Evolutionary conservation across 2,888 invertebrate species (phyloP).

Genomic region (Uloborus plumipes): DNA sequence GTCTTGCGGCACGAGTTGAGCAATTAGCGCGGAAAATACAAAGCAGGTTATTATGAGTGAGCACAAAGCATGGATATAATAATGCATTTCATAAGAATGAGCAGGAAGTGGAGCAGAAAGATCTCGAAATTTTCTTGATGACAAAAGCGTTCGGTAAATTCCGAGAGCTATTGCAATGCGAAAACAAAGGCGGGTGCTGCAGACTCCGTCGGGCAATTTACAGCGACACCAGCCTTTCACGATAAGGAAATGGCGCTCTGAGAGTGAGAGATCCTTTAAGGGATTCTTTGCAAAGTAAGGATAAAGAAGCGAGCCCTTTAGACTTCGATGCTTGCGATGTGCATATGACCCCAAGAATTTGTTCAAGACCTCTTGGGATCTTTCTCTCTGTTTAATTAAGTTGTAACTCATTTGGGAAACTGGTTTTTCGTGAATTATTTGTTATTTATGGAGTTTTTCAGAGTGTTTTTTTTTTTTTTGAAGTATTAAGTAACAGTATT

Average conservation of each 20-base stretch:
- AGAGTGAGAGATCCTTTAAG: constrained; percentile 9
- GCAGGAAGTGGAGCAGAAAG: constrained; percentile 18
- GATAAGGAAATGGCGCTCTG: constrained; percentile 31
- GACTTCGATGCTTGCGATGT: no score
- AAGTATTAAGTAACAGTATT: no score
- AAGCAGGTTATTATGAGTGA: constrained; percentile 20
- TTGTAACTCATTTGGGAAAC: no score
- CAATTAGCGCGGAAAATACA: constrained; percentile 34
- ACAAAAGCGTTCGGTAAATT: constrained; percentile 48
- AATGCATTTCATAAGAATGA: constrained; percentile 4
- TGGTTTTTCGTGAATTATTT: no score
- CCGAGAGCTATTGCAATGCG: constrained; percentile 10
- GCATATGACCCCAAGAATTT: no score
- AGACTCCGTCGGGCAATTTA: constrained; percentile 42
- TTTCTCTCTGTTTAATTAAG: no score
- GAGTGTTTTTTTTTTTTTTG: no score
- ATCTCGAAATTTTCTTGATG: constrained; percentile 46
- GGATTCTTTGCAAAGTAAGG: background rate
- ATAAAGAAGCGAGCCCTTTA: no score
- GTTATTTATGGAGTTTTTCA: no score
- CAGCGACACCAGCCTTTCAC: constrained; percentile 22
- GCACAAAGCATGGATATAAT: constrained; percentile 24
- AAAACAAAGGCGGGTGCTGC: constrained; percentile 39
- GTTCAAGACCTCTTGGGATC: no score
- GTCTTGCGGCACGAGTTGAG: constrained; percentile 31